Percentiles rank a stretch among this genome's conserved stretches.
Evolutionary conservation across 2,113 vertebrate genomes (phyloP).

Genomic region (Heptranchias perlo): DNA sequence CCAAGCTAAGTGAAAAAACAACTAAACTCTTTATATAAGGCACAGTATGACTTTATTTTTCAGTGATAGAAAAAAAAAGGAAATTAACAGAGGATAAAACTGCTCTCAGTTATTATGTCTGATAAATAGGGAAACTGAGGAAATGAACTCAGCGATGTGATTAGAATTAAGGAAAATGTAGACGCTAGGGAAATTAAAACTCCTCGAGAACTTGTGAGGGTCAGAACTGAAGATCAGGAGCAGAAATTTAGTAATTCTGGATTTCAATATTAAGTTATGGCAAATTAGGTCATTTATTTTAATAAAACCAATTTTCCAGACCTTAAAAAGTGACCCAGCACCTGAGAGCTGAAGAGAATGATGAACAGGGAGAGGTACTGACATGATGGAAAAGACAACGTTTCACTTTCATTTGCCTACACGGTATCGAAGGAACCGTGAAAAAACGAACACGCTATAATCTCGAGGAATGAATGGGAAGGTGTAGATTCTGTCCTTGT

Average conservation of each 20-base stretch:
- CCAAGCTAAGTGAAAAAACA: background rate
- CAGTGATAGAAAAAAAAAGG: background rate
- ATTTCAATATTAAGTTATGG: background rate
- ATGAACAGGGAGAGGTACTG: background rate
- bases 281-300: conserved; percentile 7
- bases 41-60: background rate
- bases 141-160: conserved; percentile 1
- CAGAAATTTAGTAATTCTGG: background rate
- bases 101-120: background rate
- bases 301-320: conserved; percentile 1
- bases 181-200: background rate
- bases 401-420: background rate
- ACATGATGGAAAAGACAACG: background rate
- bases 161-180: background rate
- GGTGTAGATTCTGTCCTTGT: background rate
- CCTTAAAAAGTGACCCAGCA: background rate
- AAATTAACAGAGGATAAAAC: background rate
- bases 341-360: background rate
- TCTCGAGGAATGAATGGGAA: background rate
- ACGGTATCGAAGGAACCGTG: background rate
- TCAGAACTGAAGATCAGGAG: background rate
- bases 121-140: background rate
- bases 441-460: background rate
- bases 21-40: background rate
- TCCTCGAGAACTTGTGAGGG: background rate